A percentile compares a stretch with the other conserved stretches of the same genome.
phyloP scores from a whole-genome alignment of 2,888 invertebrate species.

The Leucophenga montana region DNA sequence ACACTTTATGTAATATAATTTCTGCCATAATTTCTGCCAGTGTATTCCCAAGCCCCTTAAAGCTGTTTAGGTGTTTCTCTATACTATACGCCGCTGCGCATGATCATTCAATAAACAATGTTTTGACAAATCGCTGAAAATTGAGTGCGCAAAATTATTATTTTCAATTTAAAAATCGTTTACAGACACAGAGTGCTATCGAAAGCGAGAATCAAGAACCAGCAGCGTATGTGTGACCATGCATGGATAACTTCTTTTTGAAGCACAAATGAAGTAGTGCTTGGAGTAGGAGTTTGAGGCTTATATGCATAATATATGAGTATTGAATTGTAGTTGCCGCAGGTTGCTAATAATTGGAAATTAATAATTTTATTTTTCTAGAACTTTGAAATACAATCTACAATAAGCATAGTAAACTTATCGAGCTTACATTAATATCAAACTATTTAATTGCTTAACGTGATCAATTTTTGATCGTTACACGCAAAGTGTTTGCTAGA shows the following conservation, averaged over 20 bases:
- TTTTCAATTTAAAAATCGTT: conserved; percentile 68
- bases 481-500: conserved; percentile 43
- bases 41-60: background rate
- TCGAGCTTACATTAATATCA: conserved; percentile 46
- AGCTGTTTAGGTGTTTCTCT: conserved; percentile 7
- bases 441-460: conserved; percentile 16
- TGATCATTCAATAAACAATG: conserved; percentile 70
- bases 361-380: conserved; percentile 69
- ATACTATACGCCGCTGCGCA: conserved; percentile 37
- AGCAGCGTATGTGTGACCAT: conserved; percentile 18
- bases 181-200: conserved; percentile 33
- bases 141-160: conserved; percentile 72
- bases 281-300: conserved; percentile 38
- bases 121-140: conserved; percentile 72
- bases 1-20: background rate
- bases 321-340: conserved; percentile 66
- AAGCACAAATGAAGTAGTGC: conserved; percentile 35
- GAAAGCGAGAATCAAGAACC: conserved; percentile 25
- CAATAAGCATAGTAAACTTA: too few relatives aligned
- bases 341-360: conserved; percentile 71
- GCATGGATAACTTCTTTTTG: conserved; percentile 12
- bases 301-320: conserved; percentile 53
- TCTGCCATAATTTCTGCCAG: background rate
- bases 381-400: background rate
- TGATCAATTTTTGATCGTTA: conserved; percentile 25